Conservation (phyloP, 2,888 invertebrate species). For the Eulithis testata region DNA sequence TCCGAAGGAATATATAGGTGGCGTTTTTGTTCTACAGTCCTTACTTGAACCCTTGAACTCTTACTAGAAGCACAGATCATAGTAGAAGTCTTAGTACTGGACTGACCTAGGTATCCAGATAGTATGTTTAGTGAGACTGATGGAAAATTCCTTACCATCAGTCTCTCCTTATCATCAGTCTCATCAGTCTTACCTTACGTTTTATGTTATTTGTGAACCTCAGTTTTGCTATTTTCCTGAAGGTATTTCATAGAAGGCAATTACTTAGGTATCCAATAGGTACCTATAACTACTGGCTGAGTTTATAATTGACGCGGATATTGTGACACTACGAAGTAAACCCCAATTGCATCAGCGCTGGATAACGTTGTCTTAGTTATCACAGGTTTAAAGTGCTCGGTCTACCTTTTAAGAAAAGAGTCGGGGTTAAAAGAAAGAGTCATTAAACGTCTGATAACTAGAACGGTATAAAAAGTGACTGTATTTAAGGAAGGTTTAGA, state of each 20-base stretch:
- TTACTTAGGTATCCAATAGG: constrained; percentile 2
- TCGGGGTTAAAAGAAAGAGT: not conserved
- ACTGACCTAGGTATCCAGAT: too few relatives aligned
- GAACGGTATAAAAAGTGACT: not conserved
- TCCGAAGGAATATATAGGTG: too few relatives aligned
- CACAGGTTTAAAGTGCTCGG: not conserved
- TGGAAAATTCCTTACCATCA: too few relatives aligned
- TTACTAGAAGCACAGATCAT: too few relatives aligned
- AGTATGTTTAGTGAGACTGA: too few relatives aligned
- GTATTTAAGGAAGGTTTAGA: too few relatives aligned
- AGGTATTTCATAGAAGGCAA: constrained; percentile 3
- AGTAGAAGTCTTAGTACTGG: too few relatives aligned
- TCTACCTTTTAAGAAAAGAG: not conserved
- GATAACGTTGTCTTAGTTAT: not conserved
- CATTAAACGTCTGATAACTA: not conserved
- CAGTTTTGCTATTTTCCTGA: constrained; percentile 4
- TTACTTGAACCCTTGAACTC: too few relatives aligned
- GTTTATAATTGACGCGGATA: constrained; percentile 14
- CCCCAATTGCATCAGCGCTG: not conserved
- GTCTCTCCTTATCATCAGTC: too few relatives aligned
- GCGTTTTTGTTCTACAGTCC: too few relatives aligned
- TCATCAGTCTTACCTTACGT: too few relatives aligned
- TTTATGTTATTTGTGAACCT: not conserved
- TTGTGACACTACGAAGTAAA: constrained; percentile 18
- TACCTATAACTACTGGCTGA: not conserved